These are phyloP conservation scores for Tenthredo mesomela DNA, from an alignment of 2,888 invertebrate genomes.

Conservation along the genomic window DNA sequence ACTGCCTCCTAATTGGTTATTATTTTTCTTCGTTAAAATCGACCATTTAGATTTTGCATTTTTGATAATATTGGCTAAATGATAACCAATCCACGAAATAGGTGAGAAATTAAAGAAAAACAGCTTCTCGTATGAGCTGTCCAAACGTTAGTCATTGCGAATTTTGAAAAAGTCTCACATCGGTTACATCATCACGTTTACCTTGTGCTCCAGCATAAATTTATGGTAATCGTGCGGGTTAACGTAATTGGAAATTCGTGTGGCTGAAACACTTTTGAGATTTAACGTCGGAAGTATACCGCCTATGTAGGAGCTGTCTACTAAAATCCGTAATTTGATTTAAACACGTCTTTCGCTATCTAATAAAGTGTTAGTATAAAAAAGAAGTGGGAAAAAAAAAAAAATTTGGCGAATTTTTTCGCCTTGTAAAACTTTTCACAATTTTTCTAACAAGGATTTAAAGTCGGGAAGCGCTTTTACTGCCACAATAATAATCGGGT, in stretches of 20 bases:
- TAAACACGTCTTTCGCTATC: not conserved
- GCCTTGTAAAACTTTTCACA: not conserved
- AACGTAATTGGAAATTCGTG: slow-evolving; percentile 45
- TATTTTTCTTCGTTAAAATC: not conserved
- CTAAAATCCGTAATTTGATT: slow-evolving; percentile 3
- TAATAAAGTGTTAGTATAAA: not conserved
- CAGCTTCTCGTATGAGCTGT: not conserved
- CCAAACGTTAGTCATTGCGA: not conserved
- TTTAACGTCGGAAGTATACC: not conserved
- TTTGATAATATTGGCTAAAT: not conserved
- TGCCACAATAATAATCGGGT: not conserved
- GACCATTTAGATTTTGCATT: not conserved
- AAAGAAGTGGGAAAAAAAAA: not conserved
- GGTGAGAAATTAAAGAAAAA: not conserved
- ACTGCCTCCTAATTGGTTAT: not conserved
- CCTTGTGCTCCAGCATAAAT: slow-evolving; percentile 42
- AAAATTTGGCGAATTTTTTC: not conserved
- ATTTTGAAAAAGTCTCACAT: not conserved
- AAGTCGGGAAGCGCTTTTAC: not conserved
- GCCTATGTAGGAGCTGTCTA: not conserved
- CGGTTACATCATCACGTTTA: slow-evolving; percentile 33
- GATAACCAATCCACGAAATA: not conserved
- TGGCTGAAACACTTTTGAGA: slow-evolving; percentile 38
- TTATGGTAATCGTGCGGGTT: slow-evolving; percentile 6
- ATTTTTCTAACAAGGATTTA: not conserved